These are phyloP conservation scores for Morbakka virulenta DNA, from an alignment of 30 jellyfish, hydroid and myxozoan species.

Conservation along the genomic window DNA sequence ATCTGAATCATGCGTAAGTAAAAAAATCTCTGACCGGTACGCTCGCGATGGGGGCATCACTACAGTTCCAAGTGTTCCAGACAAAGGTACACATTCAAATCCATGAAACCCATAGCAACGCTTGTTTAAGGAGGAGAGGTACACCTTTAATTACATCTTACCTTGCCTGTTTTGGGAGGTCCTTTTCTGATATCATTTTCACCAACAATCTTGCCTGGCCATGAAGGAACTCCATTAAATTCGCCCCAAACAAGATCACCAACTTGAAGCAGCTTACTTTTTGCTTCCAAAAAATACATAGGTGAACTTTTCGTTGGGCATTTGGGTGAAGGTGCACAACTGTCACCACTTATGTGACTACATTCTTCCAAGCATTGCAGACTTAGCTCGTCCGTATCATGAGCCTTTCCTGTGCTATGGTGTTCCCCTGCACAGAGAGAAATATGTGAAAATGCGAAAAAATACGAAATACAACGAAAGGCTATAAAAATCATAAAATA, in stretches of 20 bases:
- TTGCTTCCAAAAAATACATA: background rate
- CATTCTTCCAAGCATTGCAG: background rate
- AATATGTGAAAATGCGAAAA: too few species aligned
- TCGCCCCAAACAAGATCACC: background rate
- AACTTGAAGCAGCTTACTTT: background rate
- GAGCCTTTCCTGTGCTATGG: background rate
- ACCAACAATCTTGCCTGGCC: background rate
- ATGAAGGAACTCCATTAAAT: background rate
- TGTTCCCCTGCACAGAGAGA: background rate
- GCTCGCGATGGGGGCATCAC: too few species aligned
- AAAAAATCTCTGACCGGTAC: too few species aligned
- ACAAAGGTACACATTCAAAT: too few species aligned
- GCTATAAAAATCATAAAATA: too few species aligned
- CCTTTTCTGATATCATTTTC: background rate
- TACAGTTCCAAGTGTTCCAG: too few species aligned
- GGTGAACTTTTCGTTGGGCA: background rate
- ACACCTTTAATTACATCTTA: too few species aligned
- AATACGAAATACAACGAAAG: too few species aligned
- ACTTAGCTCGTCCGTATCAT: background rate
- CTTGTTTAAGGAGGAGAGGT: too few species aligned
- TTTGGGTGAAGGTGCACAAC: background rate
- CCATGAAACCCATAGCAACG: too few species aligned
- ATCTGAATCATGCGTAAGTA: too few species aligned
- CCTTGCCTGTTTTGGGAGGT: background rate
- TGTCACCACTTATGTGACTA: background rate